Percentiles rank a stretch among this genome's conserved stretches.
phyloP scores from a whole-genome alignment of 2,113 vertebrate species.

The Aegotheles bennettii region DNA sequence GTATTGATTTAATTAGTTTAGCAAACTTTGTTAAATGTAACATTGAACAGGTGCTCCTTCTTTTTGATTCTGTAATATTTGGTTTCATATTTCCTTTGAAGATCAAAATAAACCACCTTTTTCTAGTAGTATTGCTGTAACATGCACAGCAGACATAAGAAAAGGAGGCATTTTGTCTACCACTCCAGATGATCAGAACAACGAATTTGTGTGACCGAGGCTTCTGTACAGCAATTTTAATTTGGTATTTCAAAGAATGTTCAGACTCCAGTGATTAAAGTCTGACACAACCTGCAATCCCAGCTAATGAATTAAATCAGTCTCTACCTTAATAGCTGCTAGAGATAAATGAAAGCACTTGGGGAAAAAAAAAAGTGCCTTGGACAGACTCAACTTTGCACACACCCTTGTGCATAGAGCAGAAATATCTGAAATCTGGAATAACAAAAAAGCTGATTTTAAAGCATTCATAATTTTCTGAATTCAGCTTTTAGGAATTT shows the following conservation, averaged over 20 bases:
- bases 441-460: background rate
- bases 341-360: background rate
- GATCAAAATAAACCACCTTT: background rate
- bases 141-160: background rate
- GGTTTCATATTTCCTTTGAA: background rate
- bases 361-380: background rate
- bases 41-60: background rate
- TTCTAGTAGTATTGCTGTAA: background rate
- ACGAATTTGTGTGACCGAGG: background rate
- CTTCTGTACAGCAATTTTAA: background rate
- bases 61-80: background rate
- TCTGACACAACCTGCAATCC: background rate
- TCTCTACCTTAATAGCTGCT: background rate
- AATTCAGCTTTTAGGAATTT: background rate
- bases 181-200: background rate
- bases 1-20: background rate
- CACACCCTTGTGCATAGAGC: background rate
- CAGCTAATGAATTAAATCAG: background rate
- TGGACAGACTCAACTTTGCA: slow-evolving; percentile 14
- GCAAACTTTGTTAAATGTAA: background rate
- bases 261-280: background rate
- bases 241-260: background rate
- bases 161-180: background rate
- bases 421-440: background rate
- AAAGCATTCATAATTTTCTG: background rate